Evolutionary conservation across 2,113 vertebrate species (phyloP), one percentile per base, ranked within the genome.

Genomic region (Tautogolabrus adspersus): DNA sequence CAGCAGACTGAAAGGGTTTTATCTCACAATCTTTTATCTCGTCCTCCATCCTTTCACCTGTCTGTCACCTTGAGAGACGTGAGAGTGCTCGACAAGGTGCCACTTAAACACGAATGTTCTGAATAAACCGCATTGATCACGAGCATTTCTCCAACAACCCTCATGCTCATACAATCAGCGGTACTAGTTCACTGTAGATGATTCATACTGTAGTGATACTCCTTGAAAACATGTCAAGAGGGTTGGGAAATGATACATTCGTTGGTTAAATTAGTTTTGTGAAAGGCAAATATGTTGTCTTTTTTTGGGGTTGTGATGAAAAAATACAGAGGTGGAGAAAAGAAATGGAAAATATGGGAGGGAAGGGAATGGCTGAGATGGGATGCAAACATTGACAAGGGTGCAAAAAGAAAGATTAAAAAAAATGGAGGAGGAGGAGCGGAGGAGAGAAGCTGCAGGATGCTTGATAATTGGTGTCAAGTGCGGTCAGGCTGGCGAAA

Each of bases 401-500:
- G 21, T 10, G 6, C 0, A 22, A 11, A 18, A 21, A 22, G 16
- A 15, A 18, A 49, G 30, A 34, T 34, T 5, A 38, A 58, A 47
- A 30, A 30, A 46, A 19, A 22, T 67, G 63, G 52, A 16, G 3
- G 1, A 19, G 6, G 30, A 57, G 40, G 38, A 68, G 51, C 2
- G n/a, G 37, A 62, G 34, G 44, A 72, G 75, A 80, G 62, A 72
- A 59, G 66, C 55, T 56, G 68, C 59, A 55, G 68, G 71, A 79
- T 77, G 61, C 52, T 83, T 69, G 21, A 60, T 87, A 83, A 85
- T 62, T 83, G 68, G 42, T 79, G 75, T 76, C 79, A 85, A 86
- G 55, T 72, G 60, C 60, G 71, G 77, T 80, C 76, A 75, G 72
- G 66, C 66, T 68, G 74, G 69, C 5, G 4, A 59, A 44, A 85